phyloP scores from a whole-genome alignment of 2,113 vertebrate species.

The Eptatretus burgeri region DNA sequence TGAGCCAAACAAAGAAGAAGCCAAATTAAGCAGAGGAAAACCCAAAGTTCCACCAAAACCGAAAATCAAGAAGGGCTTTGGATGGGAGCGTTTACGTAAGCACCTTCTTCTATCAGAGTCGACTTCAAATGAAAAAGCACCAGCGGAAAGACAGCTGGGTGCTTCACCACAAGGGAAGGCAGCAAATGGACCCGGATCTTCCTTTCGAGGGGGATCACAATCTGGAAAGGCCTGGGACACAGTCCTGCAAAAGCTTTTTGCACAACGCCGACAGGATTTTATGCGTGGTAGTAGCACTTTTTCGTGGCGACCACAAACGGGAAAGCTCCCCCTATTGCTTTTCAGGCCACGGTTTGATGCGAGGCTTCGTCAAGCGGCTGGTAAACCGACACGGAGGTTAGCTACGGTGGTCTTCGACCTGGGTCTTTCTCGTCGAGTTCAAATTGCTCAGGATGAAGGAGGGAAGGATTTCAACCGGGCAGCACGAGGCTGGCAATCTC shows the following conservation, averaged over 20 bases:
- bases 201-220: constrained; percentile 9
- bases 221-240: constrained; percentile 59
- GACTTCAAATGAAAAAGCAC: constrained; percentile 8
- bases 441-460: constrained; percentile 25
- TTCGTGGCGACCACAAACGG: constrained; percentile 14
- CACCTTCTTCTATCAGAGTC: constrained; percentile 35
- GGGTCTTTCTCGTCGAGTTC: constrained; percentile 21
- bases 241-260: constrained; percentile 43
- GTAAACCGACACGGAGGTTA: constrained; percentile 26
- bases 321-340: constrained; percentile 39
- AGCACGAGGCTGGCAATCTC: constrained; percentile 30
- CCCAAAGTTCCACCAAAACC: constrained; percentile 14
- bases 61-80: constrained; percentile 16
- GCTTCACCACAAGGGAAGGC: neutral
- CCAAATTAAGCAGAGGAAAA: constrained; percentile 14
- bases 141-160: neutral
- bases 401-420: constrained; percentile 22
- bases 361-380: constrained; percentile 37
- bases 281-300: constrained; percentile 11
- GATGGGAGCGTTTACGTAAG: constrained; percentile 48
- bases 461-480: constrained; percentile 49
- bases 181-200: neutral
- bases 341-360: constrained; percentile 56
- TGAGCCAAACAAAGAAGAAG: constrained; percentile 13
- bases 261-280: constrained; percentile 17